phyloP scores from a whole-genome alignment of 2,797 vertebrate genomes.

The Cuculus canorus region DNA sequence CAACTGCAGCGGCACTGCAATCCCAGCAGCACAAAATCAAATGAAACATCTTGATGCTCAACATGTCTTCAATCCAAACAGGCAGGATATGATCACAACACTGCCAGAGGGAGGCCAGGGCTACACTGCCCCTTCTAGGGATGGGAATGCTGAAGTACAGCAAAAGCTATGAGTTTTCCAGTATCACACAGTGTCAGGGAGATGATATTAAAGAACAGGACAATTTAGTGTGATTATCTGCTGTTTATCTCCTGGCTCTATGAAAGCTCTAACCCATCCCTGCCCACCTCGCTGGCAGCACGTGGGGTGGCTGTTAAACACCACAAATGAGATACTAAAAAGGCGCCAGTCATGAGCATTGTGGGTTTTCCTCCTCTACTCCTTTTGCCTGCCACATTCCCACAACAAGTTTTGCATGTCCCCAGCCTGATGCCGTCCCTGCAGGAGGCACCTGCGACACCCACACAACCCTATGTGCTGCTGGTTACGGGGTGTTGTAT shows the following conservation, averaged over 20 bases:
- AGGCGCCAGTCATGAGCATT: not conserved
- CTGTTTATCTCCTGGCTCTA: not conserved
- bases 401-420: accelerated
- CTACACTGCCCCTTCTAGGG: not conserved
- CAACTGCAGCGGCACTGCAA: accelerated
- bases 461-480: not conserved
- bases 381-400: not conserved
- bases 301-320: not conserved
- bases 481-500: accelerated
- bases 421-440: not conserved
- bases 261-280: not conserved
- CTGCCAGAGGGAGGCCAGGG: accelerated
- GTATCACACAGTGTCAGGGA: not conserved
- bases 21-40: not conserved
- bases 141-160: not conserved
- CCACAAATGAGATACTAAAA: not conserved
- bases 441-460: not conserved
- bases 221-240: not conserved
- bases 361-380: not conserved
- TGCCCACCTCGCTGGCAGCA: not conserved
- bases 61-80: accelerated
- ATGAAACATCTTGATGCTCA: not conserved
- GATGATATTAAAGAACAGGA: accelerated
- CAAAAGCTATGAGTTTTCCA: not conserved
- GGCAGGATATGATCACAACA: accelerated